Conservation (phyloP, 2,113 vertebrate species). For the Saimiri boliviensis region DNA sequence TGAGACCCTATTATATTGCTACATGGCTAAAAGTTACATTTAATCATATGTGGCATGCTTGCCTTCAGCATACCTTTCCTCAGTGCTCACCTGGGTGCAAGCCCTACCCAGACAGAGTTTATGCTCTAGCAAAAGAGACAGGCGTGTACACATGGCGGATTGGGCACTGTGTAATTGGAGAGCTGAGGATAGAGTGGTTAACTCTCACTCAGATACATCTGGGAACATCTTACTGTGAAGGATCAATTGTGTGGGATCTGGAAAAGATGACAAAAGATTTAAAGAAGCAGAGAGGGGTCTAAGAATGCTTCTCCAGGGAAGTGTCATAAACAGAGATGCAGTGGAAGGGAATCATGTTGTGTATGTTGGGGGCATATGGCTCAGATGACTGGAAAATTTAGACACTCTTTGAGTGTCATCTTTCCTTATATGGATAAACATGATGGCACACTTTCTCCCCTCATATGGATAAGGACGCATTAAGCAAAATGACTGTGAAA, state of each 20-base stretch:
- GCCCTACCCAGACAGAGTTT: background rate
- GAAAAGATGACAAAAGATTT: background rate
- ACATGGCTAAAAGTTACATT: background rate
- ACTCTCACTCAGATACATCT: background rate
- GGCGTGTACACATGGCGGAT: background rate
- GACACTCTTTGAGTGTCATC: background rate
- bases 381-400: background rate
- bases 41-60: background rate
- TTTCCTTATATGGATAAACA: background rate
- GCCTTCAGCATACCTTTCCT: background rate
- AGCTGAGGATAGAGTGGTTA: background rate
- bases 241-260: background rate
- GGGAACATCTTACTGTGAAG: background rate
- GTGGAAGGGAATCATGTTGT: background rate
- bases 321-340: background rate
- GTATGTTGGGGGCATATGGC: background rate
- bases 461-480: background rate
- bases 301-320: background rate
- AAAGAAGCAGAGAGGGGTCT: background rate
- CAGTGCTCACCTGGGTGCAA: background rate
- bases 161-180: fast-evolving
- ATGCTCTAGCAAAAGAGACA: background rate
- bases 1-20: background rate
- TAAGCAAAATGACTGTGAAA: slow-evolving; percentile 40
- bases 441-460: background rate